phyloP scores from a whole-genome alignment of 2,113 vertebrate genomes.

The Xerus inauris region DNA sequence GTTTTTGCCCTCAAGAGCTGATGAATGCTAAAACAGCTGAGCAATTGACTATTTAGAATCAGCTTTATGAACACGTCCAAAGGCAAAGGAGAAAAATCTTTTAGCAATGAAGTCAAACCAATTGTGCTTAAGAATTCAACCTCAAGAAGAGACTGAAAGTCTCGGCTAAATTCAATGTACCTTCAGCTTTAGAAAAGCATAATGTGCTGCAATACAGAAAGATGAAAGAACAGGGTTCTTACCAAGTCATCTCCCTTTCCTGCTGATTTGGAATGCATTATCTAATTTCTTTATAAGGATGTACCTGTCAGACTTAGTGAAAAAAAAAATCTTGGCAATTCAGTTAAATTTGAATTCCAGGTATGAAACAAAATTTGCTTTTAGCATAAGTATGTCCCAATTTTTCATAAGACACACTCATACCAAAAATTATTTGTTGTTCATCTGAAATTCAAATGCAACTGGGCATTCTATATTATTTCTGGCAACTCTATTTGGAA shows the following conservation, averaged over 20 bases:
- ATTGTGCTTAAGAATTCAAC: not conserved
- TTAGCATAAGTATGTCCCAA: not conserved
- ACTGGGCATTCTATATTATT: not conserved
- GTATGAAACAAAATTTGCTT: not conserved
- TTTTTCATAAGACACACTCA: not conserved
- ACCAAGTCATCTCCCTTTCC: not conserved
- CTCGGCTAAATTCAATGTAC: not conserved
- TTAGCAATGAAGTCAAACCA: not conserved
- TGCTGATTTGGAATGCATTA: not conserved
- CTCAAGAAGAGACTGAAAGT: not conserved
- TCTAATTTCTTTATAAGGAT: not conserved
- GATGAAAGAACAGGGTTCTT: not conserved
- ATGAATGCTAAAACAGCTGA: not conserved
- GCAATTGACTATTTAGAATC: not conserved
- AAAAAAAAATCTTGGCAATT: not conserved
- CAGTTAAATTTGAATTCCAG: slow-evolving; percentile 7
- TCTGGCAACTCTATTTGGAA: not conserved
- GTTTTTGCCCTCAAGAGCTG: not conserved
- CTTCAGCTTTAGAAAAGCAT: not conserved
- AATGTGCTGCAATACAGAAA: not conserved
- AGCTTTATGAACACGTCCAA: not conserved
- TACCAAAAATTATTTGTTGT: not conserved
- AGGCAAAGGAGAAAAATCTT: not conserved
- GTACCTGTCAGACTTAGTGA: not conserved
- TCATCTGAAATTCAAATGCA: slow-evolving; percentile 21